Evolutionary conservation across 2,888 invertebrate genomes (phyloP).

Genomic region (Frankliniella intonsa): DNA sequence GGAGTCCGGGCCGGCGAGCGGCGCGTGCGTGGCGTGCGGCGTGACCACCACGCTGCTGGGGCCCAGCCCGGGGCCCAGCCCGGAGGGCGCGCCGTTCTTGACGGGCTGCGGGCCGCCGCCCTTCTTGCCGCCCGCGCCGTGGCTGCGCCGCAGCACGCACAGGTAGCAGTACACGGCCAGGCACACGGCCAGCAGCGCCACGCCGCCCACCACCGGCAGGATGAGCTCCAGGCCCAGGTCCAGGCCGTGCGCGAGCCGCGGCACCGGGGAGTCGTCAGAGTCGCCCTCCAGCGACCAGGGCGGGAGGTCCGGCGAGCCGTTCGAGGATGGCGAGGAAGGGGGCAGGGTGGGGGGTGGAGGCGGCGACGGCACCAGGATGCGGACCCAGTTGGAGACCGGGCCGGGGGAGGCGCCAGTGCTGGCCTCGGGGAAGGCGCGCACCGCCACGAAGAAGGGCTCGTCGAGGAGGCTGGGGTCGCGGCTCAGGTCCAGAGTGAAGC

Average conservation of each 20-base stretch:
- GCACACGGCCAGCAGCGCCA: slow-evolving; percentile 48
- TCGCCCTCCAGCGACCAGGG: slow-evolving; percentile 46
- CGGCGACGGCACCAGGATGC: slow-evolving; percentile 51
- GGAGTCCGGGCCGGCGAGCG: not conserved
- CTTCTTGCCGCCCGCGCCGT: not conserved
- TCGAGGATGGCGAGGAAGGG: slow-evolving; percentile 43
- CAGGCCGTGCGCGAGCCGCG: slow-evolving; percentile 46
- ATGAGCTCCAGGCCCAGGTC: slow-evolving; percentile 50
- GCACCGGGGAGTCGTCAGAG: slow-evolving; percentile 41
- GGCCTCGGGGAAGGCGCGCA: slow-evolving; percentile 50
- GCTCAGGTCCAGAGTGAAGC: slow-evolving; percentile 50
- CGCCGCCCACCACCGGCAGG: slow-evolving; percentile 49
- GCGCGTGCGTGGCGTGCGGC: not conserved
- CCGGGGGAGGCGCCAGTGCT: slow-evolving; percentile 46
- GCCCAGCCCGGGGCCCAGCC: not conserved
- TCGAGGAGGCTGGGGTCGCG: slow-evolving; percentile 49
- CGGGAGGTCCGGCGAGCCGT: slow-evolving; percentile 43
- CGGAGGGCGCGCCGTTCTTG: slow-evolving; percentile 2
- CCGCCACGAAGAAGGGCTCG: slow-evolving; percentile 52
- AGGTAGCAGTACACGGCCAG: slow-evolving; percentile 50
- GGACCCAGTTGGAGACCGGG: slow-evolving; percentile 53
- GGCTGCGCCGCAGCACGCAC: slow-evolving; percentile 48
- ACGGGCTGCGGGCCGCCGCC: not conserved
- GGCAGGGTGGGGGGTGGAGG: slow-evolving; percentile 50
- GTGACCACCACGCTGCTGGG: not conserved